Evolutionary conservation across 2,113 vertebrate species (phyloP).

Genomic region (Zingel zingel): DNA sequence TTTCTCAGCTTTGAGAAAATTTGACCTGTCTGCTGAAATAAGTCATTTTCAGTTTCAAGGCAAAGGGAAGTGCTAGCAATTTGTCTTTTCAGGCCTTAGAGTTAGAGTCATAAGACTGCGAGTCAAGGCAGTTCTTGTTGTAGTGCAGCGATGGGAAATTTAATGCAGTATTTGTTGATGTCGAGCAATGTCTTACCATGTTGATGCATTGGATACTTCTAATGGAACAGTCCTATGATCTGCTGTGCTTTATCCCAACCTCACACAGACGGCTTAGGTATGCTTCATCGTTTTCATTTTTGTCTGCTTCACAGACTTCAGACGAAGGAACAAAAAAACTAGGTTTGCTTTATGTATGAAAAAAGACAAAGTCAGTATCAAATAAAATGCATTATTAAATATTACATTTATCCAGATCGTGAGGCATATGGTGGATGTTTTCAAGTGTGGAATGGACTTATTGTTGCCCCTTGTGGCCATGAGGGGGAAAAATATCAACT

Average conservation of each 20-base stretch:
- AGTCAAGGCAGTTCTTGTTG: not conserved
- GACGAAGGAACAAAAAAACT: too few species aligned
- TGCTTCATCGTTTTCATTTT: too few species aligned
- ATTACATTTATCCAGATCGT: too few species aligned
- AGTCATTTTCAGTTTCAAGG: conserved; percentile 15
- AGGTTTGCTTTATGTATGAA: too few species aligned
- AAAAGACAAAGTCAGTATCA: too few species aligned
- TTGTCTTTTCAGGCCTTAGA: conserved; percentile 4
- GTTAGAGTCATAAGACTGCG: not conserved
- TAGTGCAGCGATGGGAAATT: not conserved
- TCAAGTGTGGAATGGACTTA: not conserved
- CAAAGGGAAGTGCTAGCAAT: conserved; percentile 13
- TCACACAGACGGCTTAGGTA: not conserved
- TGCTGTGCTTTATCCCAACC: not conserved
- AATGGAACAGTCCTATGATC: not conserved
- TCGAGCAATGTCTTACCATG: not conserved
- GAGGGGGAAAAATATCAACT: not conserved
- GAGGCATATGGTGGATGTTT: too few species aligned
- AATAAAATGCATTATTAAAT: too few species aligned
- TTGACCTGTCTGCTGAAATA: not conserved
- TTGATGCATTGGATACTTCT: not conserved
- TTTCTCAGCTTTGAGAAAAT: conserved; percentile 4
- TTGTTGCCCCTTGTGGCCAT: not conserved
- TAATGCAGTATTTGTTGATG: conserved; percentile 5
- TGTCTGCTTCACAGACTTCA: too few species aligned